Evolutionary conservation across 1,140 invertebrate species (phyloP).

Genomic region (Drosophila rufa): DNA sequence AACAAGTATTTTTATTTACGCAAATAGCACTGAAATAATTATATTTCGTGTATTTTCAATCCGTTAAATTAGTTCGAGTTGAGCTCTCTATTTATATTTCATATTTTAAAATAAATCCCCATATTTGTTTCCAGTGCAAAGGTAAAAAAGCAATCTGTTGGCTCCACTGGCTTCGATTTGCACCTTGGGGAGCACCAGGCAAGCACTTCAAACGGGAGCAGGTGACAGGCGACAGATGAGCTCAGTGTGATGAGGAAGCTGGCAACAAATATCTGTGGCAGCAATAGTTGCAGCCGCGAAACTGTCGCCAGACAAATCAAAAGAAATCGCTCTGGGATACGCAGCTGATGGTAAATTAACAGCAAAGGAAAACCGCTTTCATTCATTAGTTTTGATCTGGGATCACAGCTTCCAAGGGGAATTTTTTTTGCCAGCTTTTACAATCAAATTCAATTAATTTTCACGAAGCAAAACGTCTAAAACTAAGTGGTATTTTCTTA

Average conservation of each 20-base stretch:
- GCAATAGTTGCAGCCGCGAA: conserved; percentile 5
- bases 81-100: not conserved
- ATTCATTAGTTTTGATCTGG: conserved; percentile 34
- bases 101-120: not conserved
- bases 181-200: conserved; percentile 59
- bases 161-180: conserved; percentile 27
- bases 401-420: conserved; percentile 1
- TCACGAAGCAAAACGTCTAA: not conserved
- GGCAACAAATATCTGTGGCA: conserved; percentile 8
- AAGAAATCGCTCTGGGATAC: conserved; percentile 52
- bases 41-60: no score
- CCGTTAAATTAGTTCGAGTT: no score
- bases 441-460: not conserved
- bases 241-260: conserved; percentile 28
- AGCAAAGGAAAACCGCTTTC: conserved; percentile 28
- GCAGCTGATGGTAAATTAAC: conserved; percentile 26
- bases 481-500: not conserved
- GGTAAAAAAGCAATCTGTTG: conserved; percentile 45
- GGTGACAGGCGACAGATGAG: conserved; percentile 58
- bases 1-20: no score
- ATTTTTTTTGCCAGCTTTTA: not conserved
- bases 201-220: conserved; percentile 55
- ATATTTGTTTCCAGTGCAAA: conserved; percentile 16
- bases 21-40: no score
- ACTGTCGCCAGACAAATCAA: conserved; percentile 52